A percentile compares a stretch with the other conserved stretches of the same genome.
phyloP scores from a whole-genome alignment of 2,888 invertebrate genomes.

The Diloba caeruleocephala region DNA sequence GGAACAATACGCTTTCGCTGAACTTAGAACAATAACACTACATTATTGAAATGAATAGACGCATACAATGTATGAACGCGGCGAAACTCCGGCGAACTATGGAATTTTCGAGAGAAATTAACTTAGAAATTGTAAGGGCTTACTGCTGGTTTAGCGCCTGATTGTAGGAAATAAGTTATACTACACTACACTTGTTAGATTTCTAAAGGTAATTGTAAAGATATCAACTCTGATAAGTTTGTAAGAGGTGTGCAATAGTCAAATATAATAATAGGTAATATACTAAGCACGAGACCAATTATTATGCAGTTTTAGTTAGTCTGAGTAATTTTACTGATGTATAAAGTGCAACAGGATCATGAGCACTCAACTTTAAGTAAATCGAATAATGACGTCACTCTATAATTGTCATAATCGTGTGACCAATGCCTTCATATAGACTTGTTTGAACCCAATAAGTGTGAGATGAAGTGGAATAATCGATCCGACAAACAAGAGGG shows the following conservation, averaged over 20 bases:
- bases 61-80: slow-evolving; percentile 43
- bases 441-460: slow-evolving; percentile 79
- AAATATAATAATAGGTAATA: too few species aligned
- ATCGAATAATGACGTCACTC: slow-evolving; percentile 42
- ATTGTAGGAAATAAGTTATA: too few species aligned
- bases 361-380: slow-evolving; percentile 9
- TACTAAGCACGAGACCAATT: too few species aligned
- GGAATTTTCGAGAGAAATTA: slow-evolving; percentile 41
- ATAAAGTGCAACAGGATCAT: not conserved
- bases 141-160: slow-evolving; percentile 18
- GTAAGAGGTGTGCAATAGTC: too few species aligned
- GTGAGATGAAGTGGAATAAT: slow-evolving; percentile 86
- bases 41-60: slow-evolving; percentile 54
- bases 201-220: too few species aligned
- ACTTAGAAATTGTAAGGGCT: slow-evolving; percentile 28
- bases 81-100: slow-evolving; percentile 39
- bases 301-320: too few species aligned
- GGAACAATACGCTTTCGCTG: slow-evolving; percentile 54
- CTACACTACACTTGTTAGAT: too few species aligned
- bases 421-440: slow-evolving; percentile 49
- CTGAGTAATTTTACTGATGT: not conserved
- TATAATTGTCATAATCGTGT: slow-evolving; percentile 42
- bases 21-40: slow-evolving; percentile 50
- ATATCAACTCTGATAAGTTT: not conserved
- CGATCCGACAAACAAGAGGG: slow-evolving; percentile 87